phyloP scores from a whole-genome alignment of 1,140 invertebrate genomes.

The Ditylenchus dipsaci region DNA sequence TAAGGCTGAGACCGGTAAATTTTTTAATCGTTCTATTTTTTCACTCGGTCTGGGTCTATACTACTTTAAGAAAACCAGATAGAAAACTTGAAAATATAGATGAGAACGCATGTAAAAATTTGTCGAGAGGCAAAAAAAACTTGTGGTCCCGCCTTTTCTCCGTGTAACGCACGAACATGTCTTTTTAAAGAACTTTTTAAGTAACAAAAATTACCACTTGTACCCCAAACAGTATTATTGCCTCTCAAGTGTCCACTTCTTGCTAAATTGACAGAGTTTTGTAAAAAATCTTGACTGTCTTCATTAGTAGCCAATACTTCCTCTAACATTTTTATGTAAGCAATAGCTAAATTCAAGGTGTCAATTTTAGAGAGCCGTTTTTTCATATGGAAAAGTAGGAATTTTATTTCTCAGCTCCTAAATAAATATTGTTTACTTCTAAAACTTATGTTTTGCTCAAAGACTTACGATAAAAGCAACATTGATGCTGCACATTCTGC shows the following conservation, averaged over 20 bases:
- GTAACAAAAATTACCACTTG: constrained; percentile 47
- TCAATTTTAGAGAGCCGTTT: constrained; percentile 93
- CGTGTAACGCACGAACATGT: too few relatives aligned
- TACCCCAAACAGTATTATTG: constrained; percentile 47
- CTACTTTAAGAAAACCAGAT: too few relatives aligned
- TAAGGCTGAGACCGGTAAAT: too few relatives aligned
- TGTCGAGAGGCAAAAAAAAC: too few relatives aligned
- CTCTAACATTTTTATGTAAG: constrained; percentile 94
- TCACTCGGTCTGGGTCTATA: too few relatives aligned
- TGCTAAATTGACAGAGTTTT: constrained; percentile 39
- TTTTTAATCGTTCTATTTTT: too few relatives aligned
- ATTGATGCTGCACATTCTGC: constrained; percentile 94
- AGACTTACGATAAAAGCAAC: constrained; percentile 76
- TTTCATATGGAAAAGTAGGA: constrained; percentile 97
- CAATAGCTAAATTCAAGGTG: constrained; percentile 89
- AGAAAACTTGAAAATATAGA: too few relatives aligned
- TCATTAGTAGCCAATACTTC: constrained; percentile 68
- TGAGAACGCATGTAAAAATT: too few relatives aligned
- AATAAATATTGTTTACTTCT: constrained; percentile 16
- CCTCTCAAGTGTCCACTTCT: constrained; percentile 26
- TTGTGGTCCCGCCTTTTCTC: too few relatives aligned
- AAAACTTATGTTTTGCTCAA: neutral
- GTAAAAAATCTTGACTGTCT: constrained; percentile 39
- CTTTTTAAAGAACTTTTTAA: too few relatives aligned
- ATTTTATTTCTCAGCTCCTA: constrained; percentile 69